Evolutionary conservation across 2,888 invertebrate genomes (phyloP).

Genomic region (Toxonevra muliebris): DNA sequence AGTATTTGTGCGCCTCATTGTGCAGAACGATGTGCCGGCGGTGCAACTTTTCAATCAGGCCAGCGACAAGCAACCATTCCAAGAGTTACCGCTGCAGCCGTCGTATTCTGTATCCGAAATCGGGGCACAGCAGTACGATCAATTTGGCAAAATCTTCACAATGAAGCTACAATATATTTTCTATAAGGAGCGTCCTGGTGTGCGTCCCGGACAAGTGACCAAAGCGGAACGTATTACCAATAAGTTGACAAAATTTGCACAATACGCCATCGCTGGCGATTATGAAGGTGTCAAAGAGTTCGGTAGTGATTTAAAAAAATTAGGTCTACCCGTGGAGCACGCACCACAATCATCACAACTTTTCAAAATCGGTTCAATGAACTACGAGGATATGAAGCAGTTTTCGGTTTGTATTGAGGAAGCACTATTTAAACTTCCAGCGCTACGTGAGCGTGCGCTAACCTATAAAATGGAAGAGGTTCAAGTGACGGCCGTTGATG

Average conservation of each 20-base stretch:
- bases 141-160: conserved; percentile 99
- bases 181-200: conserved; percentile 97
- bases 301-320: conserved; percentile 89
- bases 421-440: conserved; percentile 84
- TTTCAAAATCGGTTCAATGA: conserved; percentile 92
- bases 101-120: conserved; percentile 96
- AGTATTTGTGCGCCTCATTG: conserved; percentile 83
- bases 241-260: conserved; percentile 91
- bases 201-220: conserved; percentile 92
- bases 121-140: conserved; percentile 97
- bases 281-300: conserved; percentile 94
- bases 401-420: conserved; percentile 94
- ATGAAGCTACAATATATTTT: conserved; percentile 94
- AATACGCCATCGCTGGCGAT: conserved; percentile 92
- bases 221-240: conserved; percentile 92
- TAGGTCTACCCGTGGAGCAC: conserved; percentile 96
- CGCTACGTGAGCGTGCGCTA: conserved; percentile 87
- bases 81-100: conserved; percentile 92
- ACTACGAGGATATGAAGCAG: conserved; percentile 88
- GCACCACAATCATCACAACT: conserved; percentile 95
- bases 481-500: conserved; percentile 92
- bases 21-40: conserved; percentile 83
- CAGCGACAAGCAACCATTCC: conserved; percentile 90
- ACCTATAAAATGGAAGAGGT: conserved; percentile 97
- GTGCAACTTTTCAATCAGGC: conserved; percentile 86